A percentile compares a stretch with the other conserved stretches of the same genome.
Conservation (phyloP, 2,888 invertebrate species). For the Amphimallon solstitiale region DNA sequence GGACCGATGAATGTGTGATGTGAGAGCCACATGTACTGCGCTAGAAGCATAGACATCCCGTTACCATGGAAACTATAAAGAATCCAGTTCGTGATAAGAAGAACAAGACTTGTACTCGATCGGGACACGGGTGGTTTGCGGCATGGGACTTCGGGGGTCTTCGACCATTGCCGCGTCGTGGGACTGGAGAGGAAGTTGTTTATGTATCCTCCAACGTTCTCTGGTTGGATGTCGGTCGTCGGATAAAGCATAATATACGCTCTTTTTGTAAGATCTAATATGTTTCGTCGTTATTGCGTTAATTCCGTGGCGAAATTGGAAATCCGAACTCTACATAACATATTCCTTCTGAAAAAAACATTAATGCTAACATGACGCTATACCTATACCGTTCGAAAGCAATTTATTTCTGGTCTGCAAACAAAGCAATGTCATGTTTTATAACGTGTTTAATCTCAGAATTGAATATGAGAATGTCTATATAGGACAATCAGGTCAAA, state of each 20-base stretch:
- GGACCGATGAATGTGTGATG: constrained; percentile 15
- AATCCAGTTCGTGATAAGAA: constrained; percentile 40
- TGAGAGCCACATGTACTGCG: constrained; percentile 34
- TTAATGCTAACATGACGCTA: too few relatives aligned
- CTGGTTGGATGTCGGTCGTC: not conserved
- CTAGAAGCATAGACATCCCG: constrained; percentile 38
- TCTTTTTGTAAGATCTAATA: constrained; percentile 14
- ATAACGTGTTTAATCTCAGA: too few relatives aligned
- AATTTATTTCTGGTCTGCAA: too few relatives aligned
- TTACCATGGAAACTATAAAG: constrained; percentile 39
- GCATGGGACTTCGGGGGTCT: constrained; percentile 31
- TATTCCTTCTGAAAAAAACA: too few relatives aligned
- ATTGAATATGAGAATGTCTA: too few relatives aligned
- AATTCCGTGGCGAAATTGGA: constrained; percentile 3
- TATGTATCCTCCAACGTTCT: constrained; percentile 11
- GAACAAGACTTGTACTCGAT: constrained; percentile 38
- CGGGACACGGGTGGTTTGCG: constrained; percentile 25
- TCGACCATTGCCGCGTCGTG: constrained; percentile 21
- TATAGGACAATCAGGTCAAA: too few relatives aligned
- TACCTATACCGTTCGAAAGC: too few relatives aligned
- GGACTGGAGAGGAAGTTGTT: constrained; percentile 22
- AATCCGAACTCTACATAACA: not conserved
- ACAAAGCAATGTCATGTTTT: too few relatives aligned
- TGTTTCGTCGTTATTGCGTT: not conserved
- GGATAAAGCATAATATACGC: too few relatives aligned